Evolutionary conservation across 2,113 vertebrate species (phyloP).

Genomic region (Plotosus lineatus): DNA sequence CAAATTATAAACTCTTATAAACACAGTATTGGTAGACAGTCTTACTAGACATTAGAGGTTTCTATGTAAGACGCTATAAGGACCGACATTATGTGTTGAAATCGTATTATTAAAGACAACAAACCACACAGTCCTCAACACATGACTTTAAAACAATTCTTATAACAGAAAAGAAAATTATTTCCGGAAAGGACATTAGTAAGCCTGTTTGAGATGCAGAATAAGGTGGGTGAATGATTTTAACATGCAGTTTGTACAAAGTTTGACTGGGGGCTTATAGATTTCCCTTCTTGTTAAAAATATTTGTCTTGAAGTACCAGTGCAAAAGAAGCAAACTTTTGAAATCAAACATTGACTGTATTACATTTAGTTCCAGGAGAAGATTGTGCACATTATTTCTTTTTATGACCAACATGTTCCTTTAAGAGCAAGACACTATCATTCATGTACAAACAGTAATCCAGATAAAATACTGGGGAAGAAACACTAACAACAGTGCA

Average conservation of each 20-base stretch:
- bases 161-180: background rate
- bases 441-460: background rate
- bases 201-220: background rate
- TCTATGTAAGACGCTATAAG: background rate
- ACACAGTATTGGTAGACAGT: background rate
- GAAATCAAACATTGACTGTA: background rate
- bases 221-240: background rate
- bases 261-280: background rate
- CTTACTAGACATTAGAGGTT: background rate
- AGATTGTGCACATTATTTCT: background rate
- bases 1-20: background rate
- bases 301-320: background rate
- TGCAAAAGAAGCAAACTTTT: background rate
- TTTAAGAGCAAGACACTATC: background rate
- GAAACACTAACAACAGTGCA: background rate
- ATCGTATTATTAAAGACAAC: background rate
- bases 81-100: background rate
- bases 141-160: background rate
- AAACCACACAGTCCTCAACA: background rate
- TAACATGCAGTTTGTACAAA: background rate
- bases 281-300: background rate
- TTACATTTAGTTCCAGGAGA: background rate
- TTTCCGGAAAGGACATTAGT: background rate
- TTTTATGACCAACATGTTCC: background rate
- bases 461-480: background rate